phyloP scores from a whole-genome alignment of 2,797 vertebrate species.

The Pantherophis vulpinus region DNA sequence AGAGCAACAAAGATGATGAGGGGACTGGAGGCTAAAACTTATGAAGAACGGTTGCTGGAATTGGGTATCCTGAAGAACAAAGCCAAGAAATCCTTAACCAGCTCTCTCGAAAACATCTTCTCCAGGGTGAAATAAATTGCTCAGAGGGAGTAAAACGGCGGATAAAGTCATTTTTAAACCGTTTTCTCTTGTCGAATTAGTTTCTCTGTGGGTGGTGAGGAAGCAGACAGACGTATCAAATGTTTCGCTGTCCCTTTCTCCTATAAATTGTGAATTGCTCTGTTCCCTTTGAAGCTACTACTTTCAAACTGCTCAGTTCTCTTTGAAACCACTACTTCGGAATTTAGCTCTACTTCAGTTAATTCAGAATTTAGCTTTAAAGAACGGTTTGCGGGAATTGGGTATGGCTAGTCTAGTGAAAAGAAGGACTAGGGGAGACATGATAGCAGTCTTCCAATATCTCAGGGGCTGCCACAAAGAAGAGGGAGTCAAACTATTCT shows the following conservation, averaged over 20 bases:
- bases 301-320: background rate
- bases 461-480: too few relatives aligned
- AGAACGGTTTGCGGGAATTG: too few relatives aligned
- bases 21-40: too few relatives aligned
- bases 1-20: too few relatives aligned
- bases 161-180: background rate
- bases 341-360: background rate
- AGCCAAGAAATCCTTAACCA: conserved; percentile 93
- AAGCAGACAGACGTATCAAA: too few relatives aligned
- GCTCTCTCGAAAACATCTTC: conserved; percentile 97
- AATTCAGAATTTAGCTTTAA: background rate
- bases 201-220: too few relatives aligned
- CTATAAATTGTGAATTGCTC: background rate
- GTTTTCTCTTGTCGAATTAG: background rate
- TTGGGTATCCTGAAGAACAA: conserved; percentile 86
- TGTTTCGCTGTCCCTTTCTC: too few relatives aligned
- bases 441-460: too few relatives aligned
- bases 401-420: fast-evolving
- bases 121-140: conserved; percentile 81
- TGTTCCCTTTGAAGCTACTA: background rate
- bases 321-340: background rate
- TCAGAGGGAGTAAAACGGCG: conserved; percentile 3
- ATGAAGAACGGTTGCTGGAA: too few relatives aligned
- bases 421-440: too few relatives aligned
- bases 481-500: too few relatives aligned